Evolutionary conservation across 64 coral and sea anemone species (phyloP).

Genomic region (Dendronephthya gigantea): DNA sequence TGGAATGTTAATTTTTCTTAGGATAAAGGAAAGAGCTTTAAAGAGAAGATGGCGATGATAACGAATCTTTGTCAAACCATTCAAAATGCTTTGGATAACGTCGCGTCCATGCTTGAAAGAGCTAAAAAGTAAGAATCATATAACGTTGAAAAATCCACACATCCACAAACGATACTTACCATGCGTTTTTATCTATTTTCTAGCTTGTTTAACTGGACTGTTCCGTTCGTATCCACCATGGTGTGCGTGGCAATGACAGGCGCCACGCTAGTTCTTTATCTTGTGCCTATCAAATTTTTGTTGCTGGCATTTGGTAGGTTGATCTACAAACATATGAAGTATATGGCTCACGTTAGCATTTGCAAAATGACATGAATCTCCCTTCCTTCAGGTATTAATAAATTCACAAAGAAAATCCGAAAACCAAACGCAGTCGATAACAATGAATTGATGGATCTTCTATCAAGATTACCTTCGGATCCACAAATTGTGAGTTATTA

Average conservation of each 20-base stretch:
- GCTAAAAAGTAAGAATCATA: conserved; percentile 90
- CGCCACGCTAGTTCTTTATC: conserved; percentile 75
- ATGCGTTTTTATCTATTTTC: neutral
- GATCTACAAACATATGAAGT: no score
- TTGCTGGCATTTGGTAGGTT: conserved; percentile 75
- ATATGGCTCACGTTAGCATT: no score
- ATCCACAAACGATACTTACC: neutral
- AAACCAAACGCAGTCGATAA: conserved; percentile 96
- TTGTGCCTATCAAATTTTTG: conserved; percentile 89
- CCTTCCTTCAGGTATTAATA: conserved; percentile 68
- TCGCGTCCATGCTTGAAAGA: conserved; percentile 83
- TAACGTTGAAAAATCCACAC: neutral
- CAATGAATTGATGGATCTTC: conserved; percentile 76
- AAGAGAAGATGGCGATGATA: conserved; percentile 83
- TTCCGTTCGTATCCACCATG: conserved; percentile 83
- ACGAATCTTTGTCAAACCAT: conserved; percentile 87
- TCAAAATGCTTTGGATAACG: conserved; percentile 90
- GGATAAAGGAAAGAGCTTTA: conserved; percentile 97
- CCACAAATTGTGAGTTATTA: conserved; percentile 85
- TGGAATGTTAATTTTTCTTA: conserved; percentile 4
- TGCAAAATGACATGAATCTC: no score
- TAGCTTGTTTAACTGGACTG: conserved; percentile 93
- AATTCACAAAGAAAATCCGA: conserved; percentile 99
- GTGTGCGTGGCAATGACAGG: conserved; percentile 71
- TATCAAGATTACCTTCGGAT: conserved; percentile 92